These are phyloP conservation scores for Callinectes sapidus DNA, from an alignment of 2,888 invertebrate genomes.

Conservation along the genomic window DNA sequence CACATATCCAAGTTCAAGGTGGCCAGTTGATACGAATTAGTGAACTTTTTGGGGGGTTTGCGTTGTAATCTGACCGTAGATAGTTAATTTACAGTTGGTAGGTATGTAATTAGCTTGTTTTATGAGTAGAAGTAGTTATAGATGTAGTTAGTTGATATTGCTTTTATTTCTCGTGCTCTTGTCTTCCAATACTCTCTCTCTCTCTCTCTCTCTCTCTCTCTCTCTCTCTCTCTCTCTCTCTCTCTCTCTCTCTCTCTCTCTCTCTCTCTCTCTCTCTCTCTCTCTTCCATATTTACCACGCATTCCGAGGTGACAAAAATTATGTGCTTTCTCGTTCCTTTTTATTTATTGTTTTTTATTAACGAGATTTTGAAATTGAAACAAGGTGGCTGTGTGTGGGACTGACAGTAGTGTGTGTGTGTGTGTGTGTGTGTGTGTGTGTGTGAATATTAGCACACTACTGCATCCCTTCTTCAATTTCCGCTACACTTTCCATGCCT, in stretches of 20 bases:
- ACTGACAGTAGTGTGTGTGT: background rate
- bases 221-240: constrained; percentile 1
- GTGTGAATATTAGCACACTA: background rate
- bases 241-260: background rate
- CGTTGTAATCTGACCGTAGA: background rate
- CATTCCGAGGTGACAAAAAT: no score
- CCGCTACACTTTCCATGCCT: background rate
- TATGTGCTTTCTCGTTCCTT: background rate
- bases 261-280: background rate
- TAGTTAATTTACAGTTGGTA: background rate
- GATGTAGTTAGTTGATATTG: background rate
- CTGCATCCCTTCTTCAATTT: background rate
- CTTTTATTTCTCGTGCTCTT: background rate
- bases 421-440: constrained; percentile 40
- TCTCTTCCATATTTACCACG: no score
- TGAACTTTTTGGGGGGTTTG: background rate
- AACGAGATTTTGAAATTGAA: background rate
- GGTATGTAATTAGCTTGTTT: background rate
- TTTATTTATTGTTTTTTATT: background rate
- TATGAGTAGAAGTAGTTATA: background rate
- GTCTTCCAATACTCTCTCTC: background rate
- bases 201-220: constrained; percentile 25
- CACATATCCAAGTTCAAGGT: background rate
- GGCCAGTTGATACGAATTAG: background rate
- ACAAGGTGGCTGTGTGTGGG: constrained; percentile 1